Evolutionary conservation across 2,797 vertebrate genomes (phyloP), one percentile per base, ranked within the genome.

Genomic region (Triplophysa yarkandensis): DNA sequence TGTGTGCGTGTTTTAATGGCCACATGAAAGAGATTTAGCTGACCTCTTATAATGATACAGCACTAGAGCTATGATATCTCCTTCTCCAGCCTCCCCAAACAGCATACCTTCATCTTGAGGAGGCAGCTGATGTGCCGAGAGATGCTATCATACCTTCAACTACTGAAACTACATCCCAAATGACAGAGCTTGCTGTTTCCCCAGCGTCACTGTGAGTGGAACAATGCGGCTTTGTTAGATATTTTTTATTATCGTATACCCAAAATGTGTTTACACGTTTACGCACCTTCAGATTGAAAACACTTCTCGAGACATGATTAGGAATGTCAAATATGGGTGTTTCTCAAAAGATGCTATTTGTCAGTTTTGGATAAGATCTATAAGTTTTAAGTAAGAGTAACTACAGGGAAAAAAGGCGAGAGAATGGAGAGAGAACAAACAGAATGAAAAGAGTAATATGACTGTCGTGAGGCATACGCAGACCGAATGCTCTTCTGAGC

Each of bases 331-430:
- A 71, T 61, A 76, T 66, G 52, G 30, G 61, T 48, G 19, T 65
- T 54, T 39, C 7, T 25, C 32, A 68, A 70, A 69, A 70, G 19
- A 57, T 7, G 58, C 62, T 71, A 64, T 71, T 62, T 68, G 41
- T 9, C 27, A 39, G 71, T 21, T 30, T 78, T 67, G 27, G 27
- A 77, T 27, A 6, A 77, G 63, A 68, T 61, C 25, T 0, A 72
- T 77, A 25, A 61, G 58, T 55, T 77, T 65, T 74, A 36, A 71
- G 79, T 83, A 80, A 86, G 78, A 66, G 11, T 4, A 71, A 48
- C 74, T 83, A 30, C 60, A 14, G 32, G 34, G 27, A 71, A 27
- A 27, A 16, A 71, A 7, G 32, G 25, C 4, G 7, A 25, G 6
- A 64, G 19, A 43, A 9, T 19, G 46, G 63, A 10, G 19, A 27